Evolutionary conservation across 2,888 invertebrate species (phyloP), one percentile per base, ranked within the genome.

Genomic region (Drosophila ustulata): DNA sequence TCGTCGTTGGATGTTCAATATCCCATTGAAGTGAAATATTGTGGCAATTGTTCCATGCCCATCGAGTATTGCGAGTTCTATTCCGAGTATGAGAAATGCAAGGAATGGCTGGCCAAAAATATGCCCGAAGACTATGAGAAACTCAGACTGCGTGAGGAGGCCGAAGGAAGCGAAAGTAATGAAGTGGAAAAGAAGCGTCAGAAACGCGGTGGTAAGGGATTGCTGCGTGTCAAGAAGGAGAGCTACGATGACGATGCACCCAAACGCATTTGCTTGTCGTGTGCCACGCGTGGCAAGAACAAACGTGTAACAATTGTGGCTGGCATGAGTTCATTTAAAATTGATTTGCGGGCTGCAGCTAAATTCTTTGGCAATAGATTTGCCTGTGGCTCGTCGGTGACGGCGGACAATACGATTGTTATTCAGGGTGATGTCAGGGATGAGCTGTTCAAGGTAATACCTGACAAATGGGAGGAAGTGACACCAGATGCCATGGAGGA

Each of bases 341-440:
- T 76, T 7, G 76, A 76, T 34, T 56, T 76, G 23, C 76, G 76
- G 25, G 59, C 63, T 1, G 76, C 76, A 6, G 69, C 76, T 8
- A 76, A 76, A 23, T 76, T 63, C 32, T 76, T 76, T 63, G 76
- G 76, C 0, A 73, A 13, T 13, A 75, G 59, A 34, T 76, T 76
- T 26, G 76, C 76, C 8, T 73, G 76, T 25, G 76, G 76, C 4
- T 63, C 62, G 1, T 76, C 76, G 6, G 72, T 76, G 30, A 57
- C 66, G 3, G 49, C 9, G 25, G 76, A 61, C 1, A 76, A 63
- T n/a, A 56, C 69, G 2, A 56, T 76, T 47, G 63, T 76, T 9
- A 73, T 76, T 8, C 76, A 76, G 25, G 76, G 76, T 25, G 76
- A 76, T 30, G 76, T 76, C 3, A 75, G 28, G 57, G 62, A 75